These are phyloP conservation scores for Cantharis flavilabris DNA, from an alignment of 2,888 invertebrate genomes.

Conservation along the genomic window DNA sequence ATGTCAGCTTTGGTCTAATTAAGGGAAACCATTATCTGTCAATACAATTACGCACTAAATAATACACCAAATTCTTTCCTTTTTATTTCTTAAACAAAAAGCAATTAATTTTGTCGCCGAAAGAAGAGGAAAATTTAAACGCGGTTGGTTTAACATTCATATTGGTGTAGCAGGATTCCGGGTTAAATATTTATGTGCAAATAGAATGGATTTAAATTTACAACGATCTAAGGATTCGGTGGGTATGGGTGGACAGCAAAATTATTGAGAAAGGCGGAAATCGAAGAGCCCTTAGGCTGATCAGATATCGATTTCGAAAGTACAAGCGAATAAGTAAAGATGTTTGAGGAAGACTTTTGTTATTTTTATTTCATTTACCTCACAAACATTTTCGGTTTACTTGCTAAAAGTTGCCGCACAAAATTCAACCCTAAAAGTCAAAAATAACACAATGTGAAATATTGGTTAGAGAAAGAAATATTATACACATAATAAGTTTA, in stretches of 20 bases:
- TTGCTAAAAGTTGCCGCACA: neutral
- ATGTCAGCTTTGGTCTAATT: slow-evolving; percentile 31
- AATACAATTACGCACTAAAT: slow-evolving; percentile 26
- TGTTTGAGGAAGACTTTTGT: neutral
- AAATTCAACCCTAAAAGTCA: neutral
- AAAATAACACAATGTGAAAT: neutral
- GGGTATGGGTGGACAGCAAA: slow-evolving; percentile 6
- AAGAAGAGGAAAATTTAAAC: neutral
- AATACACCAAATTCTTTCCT: slow-evolving; percentile 20
- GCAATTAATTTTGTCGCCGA: neutral
- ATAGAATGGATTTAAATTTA: slow-evolving; percentile 10
- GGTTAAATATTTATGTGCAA: slow-evolving; percentile 12
- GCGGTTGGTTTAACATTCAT: neutral
- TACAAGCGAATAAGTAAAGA: slow-evolving; percentile 2
- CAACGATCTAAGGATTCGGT: slow-evolving; percentile 6
- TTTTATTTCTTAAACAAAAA: neutral
- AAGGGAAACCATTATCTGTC: slow-evolving; percentile 29
- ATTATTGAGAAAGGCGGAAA: slow-evolving; percentile 9
- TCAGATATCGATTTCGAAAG: slow-evolving; percentile 24
- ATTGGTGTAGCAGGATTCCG: neutral
- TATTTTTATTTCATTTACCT: neutral
- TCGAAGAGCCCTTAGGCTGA: slow-evolving; percentile 20
- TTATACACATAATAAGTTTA: neutral
- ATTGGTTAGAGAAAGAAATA: neutral
- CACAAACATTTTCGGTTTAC: neutral